These are phyloP conservation scores for Sardina pilchardus DNA, from an alignment of 2,113 vertebrate genomes.

Conservation along the genomic window DNA sequence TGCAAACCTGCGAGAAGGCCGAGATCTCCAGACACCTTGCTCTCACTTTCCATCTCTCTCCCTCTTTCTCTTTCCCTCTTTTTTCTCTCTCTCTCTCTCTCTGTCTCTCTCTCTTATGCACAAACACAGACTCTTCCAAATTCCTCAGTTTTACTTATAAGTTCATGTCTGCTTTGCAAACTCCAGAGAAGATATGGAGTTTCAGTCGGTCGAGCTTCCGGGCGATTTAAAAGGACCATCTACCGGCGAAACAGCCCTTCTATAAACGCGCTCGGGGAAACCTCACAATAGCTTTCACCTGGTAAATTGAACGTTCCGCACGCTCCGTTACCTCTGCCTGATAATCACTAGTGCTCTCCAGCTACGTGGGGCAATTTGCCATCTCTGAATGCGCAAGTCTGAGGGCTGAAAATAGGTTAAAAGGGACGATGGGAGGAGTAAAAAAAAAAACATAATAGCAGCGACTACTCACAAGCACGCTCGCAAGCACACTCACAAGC, in stretches of 20 bases:
- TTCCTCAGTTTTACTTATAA: background rate
- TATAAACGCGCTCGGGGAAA: slow-evolving; percentile 29
- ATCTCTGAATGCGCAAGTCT: slow-evolving; percentile 53
- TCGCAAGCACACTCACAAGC: slow-evolving; percentile 58
- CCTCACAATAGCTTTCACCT: slow-evolving; percentile 61
- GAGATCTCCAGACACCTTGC: background rate
- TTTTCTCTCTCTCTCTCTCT: background rate
- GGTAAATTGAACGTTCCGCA: slow-evolving; percentile 69
- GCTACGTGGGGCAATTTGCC: slow-evolving; percentile 38
- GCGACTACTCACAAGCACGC: slow-evolving; percentile 31
- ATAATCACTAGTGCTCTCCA: slow-evolving; percentile 61
- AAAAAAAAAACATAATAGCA: background rate
- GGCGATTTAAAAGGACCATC: slow-evolving; percentile 54
- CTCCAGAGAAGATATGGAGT: slow-evolving; percentile 49
- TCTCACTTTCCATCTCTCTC: background rate
- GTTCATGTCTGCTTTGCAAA: slow-evolving; percentile 8
- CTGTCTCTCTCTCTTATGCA: background rate
- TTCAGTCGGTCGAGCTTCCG: slow-evolving; percentile 44
- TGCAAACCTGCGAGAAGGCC: background rate
- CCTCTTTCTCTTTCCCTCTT: background rate
- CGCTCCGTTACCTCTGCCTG: slow-evolving; percentile 62
- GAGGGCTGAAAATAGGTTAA: slow-evolving; percentile 51
- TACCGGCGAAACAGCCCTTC: slow-evolving; percentile 54
- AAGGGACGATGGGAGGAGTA: slow-evolving; percentile 18
- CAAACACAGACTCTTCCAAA: background rate